phyloP scores from a whole-genome alignment of 2,888 invertebrate genomes.

The Heliconius cydno region DNA sequence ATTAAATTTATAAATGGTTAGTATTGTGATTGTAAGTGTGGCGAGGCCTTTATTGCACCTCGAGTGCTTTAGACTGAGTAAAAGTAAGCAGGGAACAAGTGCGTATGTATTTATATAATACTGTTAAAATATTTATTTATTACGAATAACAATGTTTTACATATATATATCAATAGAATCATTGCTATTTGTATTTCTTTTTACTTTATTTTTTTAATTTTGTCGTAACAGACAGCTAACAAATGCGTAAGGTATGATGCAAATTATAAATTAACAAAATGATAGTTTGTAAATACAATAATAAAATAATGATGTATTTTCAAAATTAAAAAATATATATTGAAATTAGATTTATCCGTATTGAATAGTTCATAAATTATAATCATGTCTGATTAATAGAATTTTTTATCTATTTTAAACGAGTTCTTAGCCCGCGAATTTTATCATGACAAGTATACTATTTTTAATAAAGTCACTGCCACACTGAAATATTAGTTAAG shows the following conservation, averaged over 20 bases:
- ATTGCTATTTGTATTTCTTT: not conserved
- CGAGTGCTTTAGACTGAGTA: constrained; percentile 32
- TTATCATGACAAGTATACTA: not conserved
- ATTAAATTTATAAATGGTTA: not conserved
- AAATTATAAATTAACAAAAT: no score
- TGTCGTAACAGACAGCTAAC: not conserved
- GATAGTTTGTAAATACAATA: not conserved
- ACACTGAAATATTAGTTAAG: not conserved
- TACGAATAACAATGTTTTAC: not conserved
- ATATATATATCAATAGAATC: constrained; percentile 3
- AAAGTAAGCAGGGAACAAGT: constrained; percentile 34
- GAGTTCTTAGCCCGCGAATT: not conserved
- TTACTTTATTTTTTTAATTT: not conserved
- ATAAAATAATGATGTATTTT: not conserved
- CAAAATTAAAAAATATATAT: not conserved
- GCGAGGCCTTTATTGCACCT: constrained; percentile 33
- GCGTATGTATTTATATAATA: constrained; percentile 16
- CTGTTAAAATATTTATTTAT: constrained; percentile 2
- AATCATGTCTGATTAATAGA: not conserved
- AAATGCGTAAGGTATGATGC: not conserved
- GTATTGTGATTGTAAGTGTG: constrained; percentile 25
- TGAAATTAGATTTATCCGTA: not conserved
- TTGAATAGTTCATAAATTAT: not conserved
- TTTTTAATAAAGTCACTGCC: not conserved
- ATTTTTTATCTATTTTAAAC: not conserved